These are phyloP conservation scores for Philereme transversata DNA, from an alignment of 2,888 invertebrate species.

Conservation along the genomic window DNA sequence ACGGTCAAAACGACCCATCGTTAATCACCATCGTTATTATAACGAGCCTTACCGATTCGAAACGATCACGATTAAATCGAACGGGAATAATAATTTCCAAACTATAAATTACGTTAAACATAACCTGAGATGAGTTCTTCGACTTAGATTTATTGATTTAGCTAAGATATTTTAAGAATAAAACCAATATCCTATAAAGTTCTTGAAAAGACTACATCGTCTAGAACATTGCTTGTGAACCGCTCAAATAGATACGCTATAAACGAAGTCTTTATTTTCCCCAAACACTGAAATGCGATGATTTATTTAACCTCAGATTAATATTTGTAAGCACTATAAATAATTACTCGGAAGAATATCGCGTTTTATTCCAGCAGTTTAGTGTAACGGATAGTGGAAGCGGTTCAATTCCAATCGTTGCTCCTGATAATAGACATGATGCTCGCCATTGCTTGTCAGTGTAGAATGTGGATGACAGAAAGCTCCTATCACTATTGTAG, in stretches of 20 bases:
- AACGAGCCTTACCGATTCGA: conserved; percentile 14
- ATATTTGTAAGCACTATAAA: conserved; percentile 14
- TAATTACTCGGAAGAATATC: conserved; percentile 22
- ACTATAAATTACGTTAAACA: neutral
- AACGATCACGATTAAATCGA: conserved; percentile 8
- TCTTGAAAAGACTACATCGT: neutral
- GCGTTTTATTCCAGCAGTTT: conserved; percentile 15
- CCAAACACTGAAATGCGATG: conserved; percentile 8
- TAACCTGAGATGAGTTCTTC: neutral
- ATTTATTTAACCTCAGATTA: conserved; percentile 10
- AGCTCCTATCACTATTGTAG: neutral
- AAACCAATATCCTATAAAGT: no score
- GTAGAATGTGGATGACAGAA: conserved; percentile 1
- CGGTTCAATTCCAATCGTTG: conserved; percentile 14
- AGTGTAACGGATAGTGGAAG: conserved; percentile 10
- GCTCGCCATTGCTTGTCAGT: neutral
- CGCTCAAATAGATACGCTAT: neutral
- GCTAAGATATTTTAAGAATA: no score
- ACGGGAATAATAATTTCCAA: conserved; percentile 11
- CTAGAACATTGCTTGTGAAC: conserved; percentile 3
- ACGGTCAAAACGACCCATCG: conserved; percentile 21
- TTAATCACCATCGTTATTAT: conserved; percentile 21
- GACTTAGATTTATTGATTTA: neutral
- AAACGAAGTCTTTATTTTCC: conserved; percentile 3
- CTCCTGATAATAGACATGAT: neutral